These are phyloP conservation scores for Sebastes melanostomus DNA, from an alignment of 2,797 vertebrate species.

Conservation along the genomic window DNA sequence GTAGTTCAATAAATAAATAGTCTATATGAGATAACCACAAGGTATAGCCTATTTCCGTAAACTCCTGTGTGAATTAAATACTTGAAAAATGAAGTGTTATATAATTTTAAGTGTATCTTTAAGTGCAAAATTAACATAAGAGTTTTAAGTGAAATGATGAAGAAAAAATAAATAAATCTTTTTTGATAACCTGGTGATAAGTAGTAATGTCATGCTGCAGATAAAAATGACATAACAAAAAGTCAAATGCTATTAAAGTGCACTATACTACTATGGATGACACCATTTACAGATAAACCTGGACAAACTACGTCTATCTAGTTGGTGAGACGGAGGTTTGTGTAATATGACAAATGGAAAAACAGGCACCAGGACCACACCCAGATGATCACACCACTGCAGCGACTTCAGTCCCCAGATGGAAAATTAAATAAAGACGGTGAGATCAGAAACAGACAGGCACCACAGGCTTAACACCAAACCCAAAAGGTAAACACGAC, in stretches of 20 bases:
- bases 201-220: not conserved
- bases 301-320: not conserved
- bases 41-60: too few relatives aligned
- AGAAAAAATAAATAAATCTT: too few relatives aligned
- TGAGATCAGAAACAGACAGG: conserved; percentile 22
- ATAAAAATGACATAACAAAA: not conserved
- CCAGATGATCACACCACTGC: conserved; percentile 29
- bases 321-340: not conserved
- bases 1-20: too few relatives aligned
- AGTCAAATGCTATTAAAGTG: not conserved
- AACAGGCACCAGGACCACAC: conserved; percentile 21
- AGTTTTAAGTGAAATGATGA: too few relatives aligned
- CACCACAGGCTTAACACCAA: conserved; percentile 2
- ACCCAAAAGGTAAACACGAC: too few relatives aligned
- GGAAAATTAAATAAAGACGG: conserved; percentile 38
- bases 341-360: conserved; percentile 22
- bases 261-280: not conserved
- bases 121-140: too few relatives aligned
- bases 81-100: too few relatives aligned
- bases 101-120: too few relatives aligned
- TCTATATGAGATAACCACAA: too few relatives aligned
- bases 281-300: not conserved
- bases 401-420: conserved; percentile 7
- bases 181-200: not conserved
- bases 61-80: too few relatives aligned